A percentile compares a stretch with the other conserved stretches of the same genome.
Conservation (phyloP, 2,888 invertebrate species). For the Hemaris fuciformis region DNA sequence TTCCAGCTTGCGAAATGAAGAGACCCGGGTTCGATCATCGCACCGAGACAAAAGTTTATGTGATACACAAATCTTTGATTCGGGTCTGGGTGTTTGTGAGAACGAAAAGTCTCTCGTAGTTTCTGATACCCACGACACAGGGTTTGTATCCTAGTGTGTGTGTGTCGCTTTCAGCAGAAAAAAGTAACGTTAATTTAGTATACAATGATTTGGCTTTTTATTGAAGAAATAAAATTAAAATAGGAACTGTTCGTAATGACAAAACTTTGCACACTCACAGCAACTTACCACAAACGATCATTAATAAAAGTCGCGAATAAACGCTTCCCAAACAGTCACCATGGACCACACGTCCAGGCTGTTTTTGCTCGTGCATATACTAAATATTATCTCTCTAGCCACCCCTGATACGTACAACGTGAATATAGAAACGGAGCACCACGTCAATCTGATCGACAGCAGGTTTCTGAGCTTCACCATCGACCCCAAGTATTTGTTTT, state of each 20-base stretch:
- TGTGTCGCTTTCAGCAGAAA: no score
- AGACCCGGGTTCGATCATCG: no score
- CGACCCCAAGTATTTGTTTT: conserved; percentile 84
- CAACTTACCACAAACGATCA: conserved; percentile 17
- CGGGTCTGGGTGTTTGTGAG: no score
- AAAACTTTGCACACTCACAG: not conserved
- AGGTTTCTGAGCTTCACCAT: conserved; percentile 88
- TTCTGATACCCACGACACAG: no score
- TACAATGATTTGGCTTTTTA: no score
- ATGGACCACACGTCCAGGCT: conserved; percentile 13
- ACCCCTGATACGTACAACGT: conserved; percentile 74
- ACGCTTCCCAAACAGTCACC: conserved; percentile 3
- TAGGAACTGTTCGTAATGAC: not conserved
- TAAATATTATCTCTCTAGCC: conserved; percentile 23
- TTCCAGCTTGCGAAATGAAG: no score
- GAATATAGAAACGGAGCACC: conserved; percentile 82
- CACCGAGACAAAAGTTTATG: no score
- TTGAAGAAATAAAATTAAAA: no score
- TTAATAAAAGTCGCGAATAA: conserved; percentile 34
- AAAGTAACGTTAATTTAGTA: not conserved
- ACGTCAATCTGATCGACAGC: conserved; percentile 84
- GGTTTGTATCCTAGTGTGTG: no score
- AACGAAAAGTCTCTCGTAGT: no score
- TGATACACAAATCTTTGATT: no score
- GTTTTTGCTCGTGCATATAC: conserved; percentile 20